Conservation (phyloP, 1,140 invertebrate genomes). For the Sitobion miscanthi region DNA sequence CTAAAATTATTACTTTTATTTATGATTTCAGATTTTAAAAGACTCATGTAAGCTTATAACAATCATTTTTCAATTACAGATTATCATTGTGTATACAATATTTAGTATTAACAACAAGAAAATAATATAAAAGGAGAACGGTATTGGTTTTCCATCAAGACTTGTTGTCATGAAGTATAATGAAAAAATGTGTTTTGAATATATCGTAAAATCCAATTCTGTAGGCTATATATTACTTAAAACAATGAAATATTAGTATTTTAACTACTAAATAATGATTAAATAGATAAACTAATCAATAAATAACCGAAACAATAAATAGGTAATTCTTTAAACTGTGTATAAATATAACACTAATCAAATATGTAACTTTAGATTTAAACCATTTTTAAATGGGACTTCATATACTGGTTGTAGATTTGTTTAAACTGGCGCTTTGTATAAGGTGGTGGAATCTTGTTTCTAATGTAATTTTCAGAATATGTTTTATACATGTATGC, state of each 20-base stretch:
- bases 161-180: background rate
- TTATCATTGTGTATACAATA: background rate
- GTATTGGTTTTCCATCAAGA: background rate
- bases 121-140: background rate
- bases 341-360: background rate
- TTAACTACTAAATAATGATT: background rate
- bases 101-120: background rate
- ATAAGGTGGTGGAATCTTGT: background rate
- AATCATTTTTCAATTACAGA: background rate
- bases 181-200: background rate
- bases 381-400: background rate
- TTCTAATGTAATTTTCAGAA: slow-evolving; percentile 35
- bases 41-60: background rate
- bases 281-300: background rate
- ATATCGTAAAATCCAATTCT: background rate
- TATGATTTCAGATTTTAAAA: background rate
- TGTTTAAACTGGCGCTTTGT: slow-evolving; percentile 27
- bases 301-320: background rate
- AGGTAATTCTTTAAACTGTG: background rate
- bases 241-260: background rate
- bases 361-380: background rate
- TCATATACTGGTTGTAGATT: slow-evolving; percentile 46
- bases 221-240: background rate
- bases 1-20: background rate
- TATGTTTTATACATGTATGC: slow-evolving; percentile 38